Base-by-base conservation (phyloP, 2,113 vertebrate genomes). In the Cynoglossus semilaevis region DNA sequence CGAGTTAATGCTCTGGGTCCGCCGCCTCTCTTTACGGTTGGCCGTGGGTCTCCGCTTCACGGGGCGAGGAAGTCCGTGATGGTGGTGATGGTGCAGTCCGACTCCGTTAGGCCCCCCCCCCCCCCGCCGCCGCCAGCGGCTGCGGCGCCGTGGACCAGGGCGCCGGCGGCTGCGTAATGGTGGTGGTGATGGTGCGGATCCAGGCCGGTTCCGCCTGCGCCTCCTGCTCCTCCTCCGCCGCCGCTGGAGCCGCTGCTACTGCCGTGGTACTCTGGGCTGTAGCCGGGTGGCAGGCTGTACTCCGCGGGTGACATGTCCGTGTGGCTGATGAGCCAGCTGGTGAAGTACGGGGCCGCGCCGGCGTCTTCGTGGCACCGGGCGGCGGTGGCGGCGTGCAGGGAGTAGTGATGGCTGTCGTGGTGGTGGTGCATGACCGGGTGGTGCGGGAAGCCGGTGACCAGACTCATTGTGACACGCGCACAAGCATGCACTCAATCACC, bases 1-100 rank as follows among this genome's bases (percentile, higher is more conserved):
- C 87, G 96, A 98, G 90, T 99, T 99, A 88, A 99, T 99, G 89
- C 96, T 99, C 87, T 98, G 95, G 87, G 96, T 99, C 92, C 96
- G 92, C 83, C 96, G 94, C 90, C 96, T 76, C 87, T 99, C 96
- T 82, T 98, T 99, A 54, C 96, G 93, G 90, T 99, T 99, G 55
- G 96, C 96, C 44, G 96, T 98, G 18, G 96, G 96, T 74, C 95
- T 91, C 74, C 96, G 92, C 79, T 98, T 98, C 79, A 95, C 94
- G 19, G 77, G 35, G 13, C 80, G 95, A 57, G 83, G 88, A 52
- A 82, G 87, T 15, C 74, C 15, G 76, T 83, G 84, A 40, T 81
- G 82, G 45, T 72, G 72, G 18, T 79, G 82, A 6, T 29, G 22
- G 22, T 29, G 22, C 22, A 29, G 22, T 4, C 22, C 22, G 22